Conservation (phyloP, 2,888 invertebrate species). For the Eupelmus urozonus region DNA sequence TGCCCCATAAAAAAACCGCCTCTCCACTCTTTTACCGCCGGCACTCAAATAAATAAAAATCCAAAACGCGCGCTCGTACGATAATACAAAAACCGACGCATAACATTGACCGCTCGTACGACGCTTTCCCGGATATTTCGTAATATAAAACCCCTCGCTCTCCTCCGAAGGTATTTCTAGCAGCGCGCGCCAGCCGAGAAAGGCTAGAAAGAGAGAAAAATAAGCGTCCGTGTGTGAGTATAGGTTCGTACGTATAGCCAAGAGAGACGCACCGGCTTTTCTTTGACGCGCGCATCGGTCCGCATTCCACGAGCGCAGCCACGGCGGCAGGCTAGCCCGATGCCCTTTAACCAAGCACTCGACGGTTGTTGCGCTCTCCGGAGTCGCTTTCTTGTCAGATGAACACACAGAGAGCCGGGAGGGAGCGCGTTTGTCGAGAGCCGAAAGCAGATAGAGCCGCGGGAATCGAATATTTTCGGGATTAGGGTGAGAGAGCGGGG, state of each 20-base stretch:
- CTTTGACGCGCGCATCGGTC: conserved; percentile 40
- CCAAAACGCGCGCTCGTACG: neutral
- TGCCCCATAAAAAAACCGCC: neutral
- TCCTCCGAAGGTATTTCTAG: conserved; percentile 34
- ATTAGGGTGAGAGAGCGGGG: too few species aligned
- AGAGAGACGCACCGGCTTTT: conserved; percentile 34
- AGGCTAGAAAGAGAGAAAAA: neutral
- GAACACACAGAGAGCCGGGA: neutral
- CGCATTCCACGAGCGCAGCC: conserved; percentile 45
- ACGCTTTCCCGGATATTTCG: conserved; percentile 33
- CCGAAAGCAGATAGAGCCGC: too few species aligned
- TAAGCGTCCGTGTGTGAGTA: neutral
- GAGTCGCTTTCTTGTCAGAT: conserved; percentile 8
- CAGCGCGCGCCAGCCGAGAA: neutral
- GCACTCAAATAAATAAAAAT: too few species aligned
- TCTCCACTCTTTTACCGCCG: too few species aligned
- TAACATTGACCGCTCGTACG: conserved; percentile 10
- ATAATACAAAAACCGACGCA: neutral
- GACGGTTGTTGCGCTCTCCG: conserved; percentile 40
- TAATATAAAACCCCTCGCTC: conserved; percentile 4
- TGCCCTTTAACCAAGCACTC: conserved; percentile 50
- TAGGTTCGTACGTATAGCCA: neutral
- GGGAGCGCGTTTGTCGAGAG: too few species aligned
- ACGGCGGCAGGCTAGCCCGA: neutral
- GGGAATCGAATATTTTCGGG: too few species aligned